These are phyloP conservation scores for Damaliscus lunatus DNA, from an alignment of 2,113 vertebrate genomes.

Conservation along the genomic window DNA sequence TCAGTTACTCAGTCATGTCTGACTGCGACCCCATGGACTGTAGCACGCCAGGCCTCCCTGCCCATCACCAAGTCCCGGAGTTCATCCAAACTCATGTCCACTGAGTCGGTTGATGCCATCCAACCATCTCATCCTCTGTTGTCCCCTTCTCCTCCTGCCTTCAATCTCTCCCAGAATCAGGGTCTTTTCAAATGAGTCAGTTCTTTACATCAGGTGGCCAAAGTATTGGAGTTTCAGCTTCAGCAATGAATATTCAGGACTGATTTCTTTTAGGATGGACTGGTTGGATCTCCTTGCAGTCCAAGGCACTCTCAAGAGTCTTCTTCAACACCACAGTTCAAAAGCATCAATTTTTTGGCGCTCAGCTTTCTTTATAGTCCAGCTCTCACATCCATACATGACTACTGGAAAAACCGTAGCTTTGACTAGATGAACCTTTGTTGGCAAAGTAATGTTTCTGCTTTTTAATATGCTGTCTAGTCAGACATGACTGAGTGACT, in stretches of 20 bases:
- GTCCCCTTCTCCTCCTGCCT: neutral
- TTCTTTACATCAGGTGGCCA: neutral
- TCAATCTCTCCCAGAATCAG: neutral
- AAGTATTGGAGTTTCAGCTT: neutral
- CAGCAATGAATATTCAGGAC: neutral
- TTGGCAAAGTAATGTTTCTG: neutral
- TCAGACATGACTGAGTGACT: no score
- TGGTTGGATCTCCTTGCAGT: neutral
- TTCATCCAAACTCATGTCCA: neutral
- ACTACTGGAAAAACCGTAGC: neutral
- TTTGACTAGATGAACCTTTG: neutral
- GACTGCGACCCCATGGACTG: neutral
- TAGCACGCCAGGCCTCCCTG: fast-evolving
- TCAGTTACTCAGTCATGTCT: neutral
- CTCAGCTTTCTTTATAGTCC: neutral
- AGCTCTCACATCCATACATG: neutral
- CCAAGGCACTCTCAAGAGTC: neutral
- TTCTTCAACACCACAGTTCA: neutral
- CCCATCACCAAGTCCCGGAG: neutral
- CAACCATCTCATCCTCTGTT: neutral
- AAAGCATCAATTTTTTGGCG: neutral
- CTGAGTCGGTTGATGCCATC: neutral
- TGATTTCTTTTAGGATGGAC: neutral
- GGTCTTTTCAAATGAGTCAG: neutral
- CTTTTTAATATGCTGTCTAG: neutral